A percentile compares a stretch with the other conserved stretches of the same genome.
Evolutionary conservation across 2,888 invertebrate genomes (phyloP).

Genomic region (Emmelina monodactyla): DNA sequence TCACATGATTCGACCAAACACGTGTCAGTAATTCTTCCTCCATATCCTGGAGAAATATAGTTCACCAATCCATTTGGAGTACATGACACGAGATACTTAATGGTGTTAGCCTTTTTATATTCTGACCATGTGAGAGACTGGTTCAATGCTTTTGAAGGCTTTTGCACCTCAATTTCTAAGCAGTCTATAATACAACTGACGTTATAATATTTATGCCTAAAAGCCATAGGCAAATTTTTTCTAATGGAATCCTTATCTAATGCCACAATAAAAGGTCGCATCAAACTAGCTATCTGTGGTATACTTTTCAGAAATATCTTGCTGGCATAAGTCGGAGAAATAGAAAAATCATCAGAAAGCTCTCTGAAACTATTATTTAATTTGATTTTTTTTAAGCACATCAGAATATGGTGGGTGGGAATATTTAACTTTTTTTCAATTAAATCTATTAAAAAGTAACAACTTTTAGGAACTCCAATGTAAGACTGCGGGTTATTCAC

Average conservation of each 20-base stretch:
- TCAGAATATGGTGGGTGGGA: slow-evolving; percentile 6
- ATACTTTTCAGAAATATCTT: slow-evolving; percentile 13
- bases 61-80: slow-evolving; percentile 18
- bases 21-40: slow-evolving; percentile 14
- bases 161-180: slow-evolving; percentile 26
- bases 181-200: slow-evolving; percentile 25
- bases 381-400: no score
- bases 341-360: slow-evolving; percentile 9
- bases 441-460: background rate
- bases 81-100: slow-evolving; percentile 18
- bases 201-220: slow-evolving; percentile 17
- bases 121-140: slow-evolving; percentile 27
- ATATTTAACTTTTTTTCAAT: no score
- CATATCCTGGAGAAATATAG: slow-evolving; percentile 16
- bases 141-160: slow-evolving; percentile 20
- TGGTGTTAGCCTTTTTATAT: slow-evolving; percentile 19
- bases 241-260: slow-evolving; percentile 9
- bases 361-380: slow-evolving; percentile 11
- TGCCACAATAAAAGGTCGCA: slow-evolving; percentile 13
- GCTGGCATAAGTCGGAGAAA: slow-evolving; percentile 3
- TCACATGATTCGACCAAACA: slow-evolving; percentile 14
- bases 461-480: slow-evolving; percentile 7
- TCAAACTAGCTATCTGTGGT: slow-evolving; percentile 11
- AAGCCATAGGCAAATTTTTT: slow-evolving; percentile 15
- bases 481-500: slow-evolving; percentile 7